Conservation (phyloP, 2,113 vertebrate species). For the Dryoscopus gambensis region DNA sequence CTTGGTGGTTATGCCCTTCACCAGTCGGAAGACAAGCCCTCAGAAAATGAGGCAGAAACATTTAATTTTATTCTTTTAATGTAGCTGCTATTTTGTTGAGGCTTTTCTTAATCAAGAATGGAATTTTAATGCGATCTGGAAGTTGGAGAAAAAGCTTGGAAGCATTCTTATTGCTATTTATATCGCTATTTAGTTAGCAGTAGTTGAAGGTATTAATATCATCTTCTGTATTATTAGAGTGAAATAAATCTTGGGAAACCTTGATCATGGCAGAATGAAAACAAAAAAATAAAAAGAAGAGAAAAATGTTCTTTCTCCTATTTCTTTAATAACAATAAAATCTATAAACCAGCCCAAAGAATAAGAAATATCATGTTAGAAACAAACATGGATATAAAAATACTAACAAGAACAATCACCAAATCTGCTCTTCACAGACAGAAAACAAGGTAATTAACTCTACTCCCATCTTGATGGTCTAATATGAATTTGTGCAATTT, state of each 20-base stretch:
- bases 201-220: constrained; percentile 69
- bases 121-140: constrained; percentile 62
- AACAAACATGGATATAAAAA: background rate
- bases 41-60: background rate
- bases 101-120: constrained; percentile 59
- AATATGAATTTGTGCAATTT: constrained; percentile 66
- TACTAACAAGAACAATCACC: background rate
- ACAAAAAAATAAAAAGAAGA: background rate
- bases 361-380: constrained; percentile 37
- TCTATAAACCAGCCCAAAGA: constrained; percentile 41
- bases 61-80: background rate
- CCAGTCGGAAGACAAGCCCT: background rate
- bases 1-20: background rate
- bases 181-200: constrained; percentile 69
- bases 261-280: constrained; percentile 16
- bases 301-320: background rate
- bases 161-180: constrained; percentile 70
- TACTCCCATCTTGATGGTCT: background rate
- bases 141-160: constrained; percentile 61
- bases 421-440: background rate
- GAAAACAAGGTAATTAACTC: constrained; percentile 65
- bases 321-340: background rate
- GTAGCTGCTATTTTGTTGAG: constrained; percentile 43
- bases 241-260: constrained; percentile 63
- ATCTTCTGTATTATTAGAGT: constrained; percentile 51